A percentile compares a stretch with the other conserved stretches of the same genome.
phyloP scores from a whole-genome alignment of 2,888 invertebrate species.

The Magallana nippona region DNA sequence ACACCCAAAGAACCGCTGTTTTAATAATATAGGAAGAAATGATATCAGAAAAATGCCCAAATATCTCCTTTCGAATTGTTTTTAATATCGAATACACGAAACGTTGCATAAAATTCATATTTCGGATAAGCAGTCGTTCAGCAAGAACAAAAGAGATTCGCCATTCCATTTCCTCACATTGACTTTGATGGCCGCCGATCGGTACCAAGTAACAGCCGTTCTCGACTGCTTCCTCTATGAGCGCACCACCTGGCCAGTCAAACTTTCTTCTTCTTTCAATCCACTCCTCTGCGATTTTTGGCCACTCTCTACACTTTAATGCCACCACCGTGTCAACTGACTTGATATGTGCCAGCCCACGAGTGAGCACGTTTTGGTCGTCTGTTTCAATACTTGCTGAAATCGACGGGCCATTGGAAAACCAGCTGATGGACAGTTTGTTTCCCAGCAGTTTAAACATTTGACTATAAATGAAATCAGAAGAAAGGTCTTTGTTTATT shows the following conservation, averaged over 20 bases:
- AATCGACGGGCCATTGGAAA: neutral
- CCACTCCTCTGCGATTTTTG: slow-evolving; percentile 38
- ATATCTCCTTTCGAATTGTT: slow-evolving; percentile 27
- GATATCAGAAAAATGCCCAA: neutral
- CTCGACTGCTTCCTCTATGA: neutral
- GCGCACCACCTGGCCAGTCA: slow-evolving; percentile 26
- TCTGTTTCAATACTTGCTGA: neutral
- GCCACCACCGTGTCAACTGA: slow-evolving; percentile 16
- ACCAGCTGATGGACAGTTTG: neutral
- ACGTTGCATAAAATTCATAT: slow-evolving; percentile 20
- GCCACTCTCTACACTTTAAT: slow-evolving; percentile 32
- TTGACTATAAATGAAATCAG: neutral
- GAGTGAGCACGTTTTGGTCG: neutral
- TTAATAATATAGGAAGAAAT: slow-evolving; percentile 36
- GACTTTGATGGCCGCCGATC: neutral
- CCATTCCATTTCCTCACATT: neutral
- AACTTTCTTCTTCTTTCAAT: slow-evolving; percentile 23
- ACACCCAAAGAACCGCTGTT: slow-evolving; percentile 38
- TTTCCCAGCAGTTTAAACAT: neutral
- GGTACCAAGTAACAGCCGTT: slow-evolving; percentile 39
- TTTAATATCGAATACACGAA: slow-evolving; percentile 15
- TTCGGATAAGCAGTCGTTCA: slow-evolving; percentile 19
- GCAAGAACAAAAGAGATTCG: slow-evolving; percentile 40
- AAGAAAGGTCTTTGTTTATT: neutral
- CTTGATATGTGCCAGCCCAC: neutral